Percentiles rank a stretch among this genome's conserved stretches.
These are phyloP conservation scores for Sciaenops ocellatus DNA, from an alignment of 2,797 vertebrate species.

Conservation along the genomic window DNA sequence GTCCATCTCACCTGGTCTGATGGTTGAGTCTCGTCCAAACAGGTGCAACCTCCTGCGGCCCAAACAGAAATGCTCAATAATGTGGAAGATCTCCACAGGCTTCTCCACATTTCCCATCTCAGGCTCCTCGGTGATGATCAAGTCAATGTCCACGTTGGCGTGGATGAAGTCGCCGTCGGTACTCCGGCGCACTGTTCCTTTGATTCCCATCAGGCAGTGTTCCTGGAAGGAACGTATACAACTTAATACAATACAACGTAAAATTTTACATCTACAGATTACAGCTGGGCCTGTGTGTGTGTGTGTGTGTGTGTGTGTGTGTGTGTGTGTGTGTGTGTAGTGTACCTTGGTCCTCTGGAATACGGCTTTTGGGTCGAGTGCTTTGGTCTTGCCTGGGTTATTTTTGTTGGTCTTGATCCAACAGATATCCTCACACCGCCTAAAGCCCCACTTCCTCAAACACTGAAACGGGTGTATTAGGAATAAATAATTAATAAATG, in stretches of 20 bases:
- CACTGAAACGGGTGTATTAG: conserved; percentile 83
- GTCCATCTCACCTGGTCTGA: conserved; percentile 90
- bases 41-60: conserved; percentile 94
- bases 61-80: conserved; percentile 98
- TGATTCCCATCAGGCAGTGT: conserved; percentile 99
- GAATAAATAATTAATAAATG: neutral
- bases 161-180: conserved; percentile 98
- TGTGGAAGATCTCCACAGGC: conserved; percentile 98
- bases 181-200: conserved; percentile 95
- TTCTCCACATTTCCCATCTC: conserved; percentile 99
- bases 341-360: conserved; percentile 98
- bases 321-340: neutral
- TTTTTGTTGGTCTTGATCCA: conserved; percentile 99
- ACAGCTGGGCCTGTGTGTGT: neutral
- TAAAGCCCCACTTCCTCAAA: conserved; percentile 98
- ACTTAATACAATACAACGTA: neutral
- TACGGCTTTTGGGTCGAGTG: conserved; percentile 97
- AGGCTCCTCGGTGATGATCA: conserved; percentile 98
- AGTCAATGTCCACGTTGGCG: conserved; percentile 97
- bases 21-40: conserved; percentile 97
- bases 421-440: conserved; percentile 98
- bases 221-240: conserved; percentile 82
- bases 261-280: neutral
- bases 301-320: neutral
- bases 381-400: conserved; percentile 98